These are phyloP conservation scores for Dryoscopus gambensis DNA, from an alignment of 2,113 vertebrate species.

Conservation along the genomic window DNA sequence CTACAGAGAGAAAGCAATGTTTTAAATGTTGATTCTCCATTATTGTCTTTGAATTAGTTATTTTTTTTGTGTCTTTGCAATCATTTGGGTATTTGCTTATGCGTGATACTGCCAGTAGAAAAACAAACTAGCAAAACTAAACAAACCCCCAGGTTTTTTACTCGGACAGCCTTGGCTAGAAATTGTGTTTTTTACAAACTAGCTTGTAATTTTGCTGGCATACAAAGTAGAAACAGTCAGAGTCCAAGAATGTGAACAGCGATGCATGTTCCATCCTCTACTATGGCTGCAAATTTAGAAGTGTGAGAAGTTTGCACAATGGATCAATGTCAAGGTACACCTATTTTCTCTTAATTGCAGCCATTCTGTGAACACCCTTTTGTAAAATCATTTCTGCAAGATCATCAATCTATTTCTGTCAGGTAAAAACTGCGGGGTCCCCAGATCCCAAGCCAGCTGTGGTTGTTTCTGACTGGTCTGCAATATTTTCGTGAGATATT, in stretches of 20 bases:
- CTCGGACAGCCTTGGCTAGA: neutral
- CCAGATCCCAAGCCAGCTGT: slow-evolving; percentile 8
- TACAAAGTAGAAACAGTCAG: neutral
- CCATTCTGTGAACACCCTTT: neutral
- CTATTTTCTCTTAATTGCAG: neutral
- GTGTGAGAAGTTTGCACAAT: neutral
- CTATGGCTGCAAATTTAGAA: neutral
- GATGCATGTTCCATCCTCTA: neutral
- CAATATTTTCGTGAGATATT: neutral
- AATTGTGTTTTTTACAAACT: neutral
- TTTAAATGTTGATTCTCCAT: neutral
- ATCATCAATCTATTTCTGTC: slow-evolving; percentile 3
- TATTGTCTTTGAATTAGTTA: neutral
- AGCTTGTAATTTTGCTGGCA: neutral
- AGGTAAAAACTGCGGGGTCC: neutral
- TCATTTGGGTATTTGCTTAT: neutral
- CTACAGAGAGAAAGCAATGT: neutral
- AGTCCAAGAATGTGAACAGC: neutral
- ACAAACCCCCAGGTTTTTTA: neutral
- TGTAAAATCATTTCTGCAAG: neutral
- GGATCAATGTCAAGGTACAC: neutral
- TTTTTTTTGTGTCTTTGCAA: neutral
- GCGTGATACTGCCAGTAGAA: neutral
- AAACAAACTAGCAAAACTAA: neutral
- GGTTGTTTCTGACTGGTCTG: neutral